These are phyloP conservation scores for Hetaerina titia DNA, from an alignment of 2,888 invertebrate genomes.

Conservation along the genomic window DNA sequence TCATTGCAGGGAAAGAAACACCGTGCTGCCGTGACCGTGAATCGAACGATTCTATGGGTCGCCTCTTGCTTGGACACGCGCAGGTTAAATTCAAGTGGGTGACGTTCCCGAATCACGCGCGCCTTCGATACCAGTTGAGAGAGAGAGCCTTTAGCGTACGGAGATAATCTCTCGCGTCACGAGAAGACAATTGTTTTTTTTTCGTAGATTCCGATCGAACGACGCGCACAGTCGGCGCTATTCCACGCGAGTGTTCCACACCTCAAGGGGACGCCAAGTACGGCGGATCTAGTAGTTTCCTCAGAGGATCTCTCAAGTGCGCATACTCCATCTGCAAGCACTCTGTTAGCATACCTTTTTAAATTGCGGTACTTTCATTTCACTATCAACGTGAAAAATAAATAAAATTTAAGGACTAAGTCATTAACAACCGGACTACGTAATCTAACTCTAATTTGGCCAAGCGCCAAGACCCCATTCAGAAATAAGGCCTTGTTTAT, in stretches of 20 bases:
- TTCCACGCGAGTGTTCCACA: neutral
- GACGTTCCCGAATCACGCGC: neutral
- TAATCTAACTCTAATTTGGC: too few species aligned
- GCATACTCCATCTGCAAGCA: neutral
- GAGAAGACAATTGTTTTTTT: neutral
- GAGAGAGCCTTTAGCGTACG: neutral
- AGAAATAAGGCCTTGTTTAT: too few species aligned
- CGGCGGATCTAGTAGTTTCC: neutral
- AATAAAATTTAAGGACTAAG: too few species aligned
- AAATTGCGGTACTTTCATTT: neutral
- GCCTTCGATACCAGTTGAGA: neutral
- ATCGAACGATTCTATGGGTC: neutral
- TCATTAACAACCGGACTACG: too few species aligned
- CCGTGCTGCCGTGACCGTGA: neutral
- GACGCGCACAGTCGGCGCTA: neutral
- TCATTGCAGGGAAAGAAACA: neutral
- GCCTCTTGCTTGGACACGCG: neutral
- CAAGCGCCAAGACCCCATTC: too few species aligned
- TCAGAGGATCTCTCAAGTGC: neutral
- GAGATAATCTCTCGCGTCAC: neutral
- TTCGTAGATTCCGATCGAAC: neutral
- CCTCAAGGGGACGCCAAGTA: neutral
- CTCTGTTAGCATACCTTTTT: neutral
- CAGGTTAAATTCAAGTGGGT: neutral
- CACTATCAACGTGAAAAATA: too few species aligned